These are phyloP conservation scores for Hirundichthys speculiger DNA, from an alignment of 2,113 vertebrate species.

Conservation along the genomic window DNA sequence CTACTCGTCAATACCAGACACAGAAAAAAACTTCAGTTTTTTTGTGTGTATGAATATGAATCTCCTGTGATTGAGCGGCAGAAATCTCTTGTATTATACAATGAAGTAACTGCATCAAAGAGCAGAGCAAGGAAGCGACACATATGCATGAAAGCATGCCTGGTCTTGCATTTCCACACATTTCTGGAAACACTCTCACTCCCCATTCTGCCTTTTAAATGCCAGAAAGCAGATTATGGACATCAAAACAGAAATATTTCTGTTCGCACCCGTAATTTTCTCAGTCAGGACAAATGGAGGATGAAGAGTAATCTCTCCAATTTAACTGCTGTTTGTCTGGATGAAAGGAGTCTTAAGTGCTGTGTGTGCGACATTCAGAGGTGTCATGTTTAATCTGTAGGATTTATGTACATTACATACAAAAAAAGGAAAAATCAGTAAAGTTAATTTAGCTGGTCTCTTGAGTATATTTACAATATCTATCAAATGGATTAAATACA, in stretches of 20 bases:
- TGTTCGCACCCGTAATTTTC: constrained; percentile 22
- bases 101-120: constrained; percentile 1
- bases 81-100: background rate
- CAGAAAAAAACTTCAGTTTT: too few relatives aligned
- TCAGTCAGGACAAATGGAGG: background rate
- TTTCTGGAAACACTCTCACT: constrained; percentile 17
- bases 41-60: too few relatives aligned
- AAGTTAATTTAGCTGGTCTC: constrained; percentile 10
- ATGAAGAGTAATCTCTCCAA: constrained; percentile 9
- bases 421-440: background rate
- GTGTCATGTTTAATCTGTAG: constrained; percentile 5
- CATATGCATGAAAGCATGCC: constrained; percentile 32
- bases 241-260: constrained; percentile 13
- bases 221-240: constrained; percentile 12
- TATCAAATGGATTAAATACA: constrained; percentile 15
- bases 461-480: background rate
- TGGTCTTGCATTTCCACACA: constrained; percentile 45
- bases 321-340: constrained; percentile 2
- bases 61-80: background rate
- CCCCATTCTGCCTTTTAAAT: constrained; percentile 23
- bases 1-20: too few relatives aligned
- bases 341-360: constrained; percentile 15
- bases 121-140: constrained; percentile 12
- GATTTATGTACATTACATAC: background rate
- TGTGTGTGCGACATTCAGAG: constrained; percentile 8